These are phyloP conservation scores for Poeciliopsis gracilis DNA, from an alignment of 2,797 vertebrate species.

Conservation along the genomic window DNA sequence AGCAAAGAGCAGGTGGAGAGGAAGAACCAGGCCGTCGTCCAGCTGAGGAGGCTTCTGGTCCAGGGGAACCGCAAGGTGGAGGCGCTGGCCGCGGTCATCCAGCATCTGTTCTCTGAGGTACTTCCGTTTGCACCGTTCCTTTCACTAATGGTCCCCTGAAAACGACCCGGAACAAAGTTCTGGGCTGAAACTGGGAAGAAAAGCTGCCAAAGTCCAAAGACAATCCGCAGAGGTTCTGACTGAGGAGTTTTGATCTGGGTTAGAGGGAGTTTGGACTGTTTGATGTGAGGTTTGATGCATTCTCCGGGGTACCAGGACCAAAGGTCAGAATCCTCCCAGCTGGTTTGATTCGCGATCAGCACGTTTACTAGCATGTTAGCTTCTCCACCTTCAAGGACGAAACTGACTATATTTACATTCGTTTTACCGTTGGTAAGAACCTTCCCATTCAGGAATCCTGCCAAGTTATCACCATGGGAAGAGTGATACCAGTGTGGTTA, in stretches of 20 bases:
- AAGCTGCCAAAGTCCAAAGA: background rate
- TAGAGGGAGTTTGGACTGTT: background rate
- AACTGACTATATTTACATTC: background rate
- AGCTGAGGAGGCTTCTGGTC: constrained; percentile 72
- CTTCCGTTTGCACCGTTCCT: background rate
- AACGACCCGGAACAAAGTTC: background rate
- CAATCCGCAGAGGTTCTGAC: background rate
- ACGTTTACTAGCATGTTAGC: background rate
- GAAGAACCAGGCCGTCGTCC: constrained; percentile 69
- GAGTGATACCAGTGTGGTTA: no score
- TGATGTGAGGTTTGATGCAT: background rate
- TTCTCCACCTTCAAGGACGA: background rate
- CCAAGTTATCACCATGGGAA: no score
- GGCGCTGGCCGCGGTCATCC: constrained; percentile 79
- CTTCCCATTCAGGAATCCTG: no score
- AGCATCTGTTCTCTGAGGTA: constrained; percentile 80
- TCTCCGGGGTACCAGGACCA: background rate
- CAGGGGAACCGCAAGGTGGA: constrained; percentile 75
- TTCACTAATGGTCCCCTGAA: background rate
- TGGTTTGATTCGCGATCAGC: background rate
- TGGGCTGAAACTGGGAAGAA: background rate
- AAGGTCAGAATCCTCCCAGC: background rate
- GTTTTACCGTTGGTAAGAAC: background rate
- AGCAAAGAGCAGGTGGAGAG: constrained; percentile 68
- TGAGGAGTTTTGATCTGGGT: background rate